Conservation (phyloP, 2,888 invertebrate species). For the Mythimna pallens region DNA sequence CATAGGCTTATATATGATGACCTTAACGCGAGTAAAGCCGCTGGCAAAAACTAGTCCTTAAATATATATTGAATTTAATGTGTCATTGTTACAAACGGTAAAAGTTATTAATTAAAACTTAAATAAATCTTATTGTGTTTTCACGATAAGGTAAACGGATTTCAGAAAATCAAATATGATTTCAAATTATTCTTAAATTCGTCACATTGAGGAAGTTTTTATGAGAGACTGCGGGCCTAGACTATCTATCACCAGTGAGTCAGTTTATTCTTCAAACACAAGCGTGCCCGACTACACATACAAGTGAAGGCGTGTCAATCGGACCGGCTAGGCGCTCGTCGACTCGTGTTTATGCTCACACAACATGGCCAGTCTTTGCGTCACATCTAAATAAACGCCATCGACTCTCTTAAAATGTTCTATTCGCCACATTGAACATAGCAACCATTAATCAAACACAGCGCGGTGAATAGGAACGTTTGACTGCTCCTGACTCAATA, state of each 20-base stretch:
- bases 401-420: conserved; percentile 52
- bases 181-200: too few relatives aligned
- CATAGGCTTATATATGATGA: too few relatives aligned
- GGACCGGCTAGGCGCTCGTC: conserved; percentile 38
- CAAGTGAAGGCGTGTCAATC: conserved; percentile 52
- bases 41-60: too few relatives aligned
- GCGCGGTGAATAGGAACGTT: conserved; percentile 47
- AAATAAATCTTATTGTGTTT: too few relatives aligned
- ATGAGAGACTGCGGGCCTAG: conserved; percentile 44
- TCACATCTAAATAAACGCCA: conserved; percentile 49
- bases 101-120: too few relatives aligned
- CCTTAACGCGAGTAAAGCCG: too few relatives aligned
- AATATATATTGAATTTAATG: too few relatives aligned
- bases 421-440: conserved; percentile 58
- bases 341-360: conserved; percentile 53
- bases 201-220: too few relatives aligned
- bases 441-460: conserved; percentile 63
- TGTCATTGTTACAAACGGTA: too few relatives aligned
- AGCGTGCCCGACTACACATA: conserved; percentile 39
- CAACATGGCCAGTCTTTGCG: conserved; percentile 47
- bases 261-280: conserved; percentile 85
- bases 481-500: conserved; percentile 62
- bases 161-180: too few relatives aligned
- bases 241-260: conserved; percentile 78
- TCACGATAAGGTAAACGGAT: too few relatives aligned